phyloP scores from a whole-genome alignment of 2,888 invertebrate species.

The Desoria tigrina region DNA sequence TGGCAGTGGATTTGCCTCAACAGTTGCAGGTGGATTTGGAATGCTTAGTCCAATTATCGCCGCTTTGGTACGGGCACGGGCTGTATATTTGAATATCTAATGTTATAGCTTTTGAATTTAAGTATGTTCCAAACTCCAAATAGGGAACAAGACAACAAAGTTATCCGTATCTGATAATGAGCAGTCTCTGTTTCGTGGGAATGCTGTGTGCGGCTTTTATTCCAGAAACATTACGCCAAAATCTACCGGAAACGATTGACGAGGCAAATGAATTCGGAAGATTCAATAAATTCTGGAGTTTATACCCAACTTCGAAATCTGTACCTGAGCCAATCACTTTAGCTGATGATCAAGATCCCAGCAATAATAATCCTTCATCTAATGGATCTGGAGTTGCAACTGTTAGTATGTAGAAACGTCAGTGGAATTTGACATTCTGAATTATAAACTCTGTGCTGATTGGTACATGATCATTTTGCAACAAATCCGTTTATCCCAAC shows the following conservation, averaged over 20 bases:
- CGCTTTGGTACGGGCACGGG: conserved; percentile 61
- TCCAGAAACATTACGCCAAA: conserved; percentile 66
- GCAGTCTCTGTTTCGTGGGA: conserved; percentile 32
- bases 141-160: conserved; percentile 39
- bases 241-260: conserved; percentile 65
- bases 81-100: no score
- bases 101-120: no score
- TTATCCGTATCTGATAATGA: conserved; percentile 40
- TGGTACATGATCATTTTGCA: no score
- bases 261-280: conserved; percentile 65
- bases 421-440: no score
- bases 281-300: conserved; percentile 55
- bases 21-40: conserved; percentile 62
- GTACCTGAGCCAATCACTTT: no score
- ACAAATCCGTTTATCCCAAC: no score
- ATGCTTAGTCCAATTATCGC: conserved; percentile 65
- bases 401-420: no score
- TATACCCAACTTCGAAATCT: conserved; percentile 14
- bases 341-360: no score
- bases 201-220: conserved; percentile 61
- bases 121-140: no score
- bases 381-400: no score
- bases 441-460: no score
- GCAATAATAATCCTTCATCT: no score
- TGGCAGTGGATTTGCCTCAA: conserved; percentile 65